Evolutionary conservation across 2,888 invertebrate genomes (phyloP), one percentile per base, ranked within the genome.

Genomic region (Oscheius sp.): DNA sequence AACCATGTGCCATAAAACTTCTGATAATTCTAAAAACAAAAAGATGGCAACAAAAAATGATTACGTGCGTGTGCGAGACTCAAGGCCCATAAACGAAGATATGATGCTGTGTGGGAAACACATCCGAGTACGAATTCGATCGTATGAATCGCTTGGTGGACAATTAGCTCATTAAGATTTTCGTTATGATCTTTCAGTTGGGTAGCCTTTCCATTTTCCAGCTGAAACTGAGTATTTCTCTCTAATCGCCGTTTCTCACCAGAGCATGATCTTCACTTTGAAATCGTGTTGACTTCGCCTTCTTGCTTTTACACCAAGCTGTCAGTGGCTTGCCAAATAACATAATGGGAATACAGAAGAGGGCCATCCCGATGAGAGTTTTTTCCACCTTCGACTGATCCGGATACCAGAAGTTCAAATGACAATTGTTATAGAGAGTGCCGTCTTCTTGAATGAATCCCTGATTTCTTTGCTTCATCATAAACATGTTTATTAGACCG

Each of bases 61-160:
- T 91, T 90, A 93, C 93, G 95, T 71, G 96, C 94, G 90, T 98
- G 97, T 85, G 97, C 97, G 64, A 98, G 90, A 65, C 95, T 95
- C 71, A 98, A 90, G 76, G 97, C 97, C 97, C 97, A 98, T 80
- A 98, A 90, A 79, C 97, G 94, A 74, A 98, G 91, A 89, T 98
- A 98, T 0, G 96, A 96, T 32, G 97, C 97, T 22, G 97, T 97
- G 89, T 98, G 96, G 2, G 96, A 96, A 36, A 98, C 93, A 75
- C 95, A 95, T 67, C 96, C 96, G 80, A 98, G 89, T 77, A 96
- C 96, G 88, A 94, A 97, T 89, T 97, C 97, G 87, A 97, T 96
- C 0, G 96, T 96, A 88, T 97, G 96, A 87, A 97, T 97, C 8
- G 92, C 93, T 38, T 69, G 69, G 22, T 69, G 69, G 20, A 69